phyloP scores from a whole-genome alignment of 2,888 invertebrate genomes.

The Vesta saturnalis region DNA sequence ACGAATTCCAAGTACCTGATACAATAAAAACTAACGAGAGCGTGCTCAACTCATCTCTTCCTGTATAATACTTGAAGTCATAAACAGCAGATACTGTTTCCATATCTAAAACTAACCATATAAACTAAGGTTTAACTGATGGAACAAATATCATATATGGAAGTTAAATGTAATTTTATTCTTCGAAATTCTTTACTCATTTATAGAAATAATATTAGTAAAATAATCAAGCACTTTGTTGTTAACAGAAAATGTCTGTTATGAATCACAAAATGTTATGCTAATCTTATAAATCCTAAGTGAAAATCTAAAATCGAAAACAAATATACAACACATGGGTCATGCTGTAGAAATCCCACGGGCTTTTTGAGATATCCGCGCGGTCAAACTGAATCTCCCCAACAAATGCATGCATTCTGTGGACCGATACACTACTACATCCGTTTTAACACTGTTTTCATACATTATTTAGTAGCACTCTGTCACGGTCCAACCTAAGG shows the following conservation, averaged over 20 bases:
- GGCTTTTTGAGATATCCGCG: slow-evolving; percentile 45
- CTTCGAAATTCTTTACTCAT: slow-evolving; percentile 25
- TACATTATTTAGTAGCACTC: slow-evolving; percentile 53
- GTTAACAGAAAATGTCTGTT: slow-evolving; percentile 22
- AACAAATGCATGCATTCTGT: slow-evolving; percentile 44
- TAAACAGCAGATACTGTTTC: slow-evolving; percentile 43
- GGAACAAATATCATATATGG: slow-evolving; percentile 42
- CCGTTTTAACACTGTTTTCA: slow-evolving; percentile 44
- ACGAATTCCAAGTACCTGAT: slow-evolving; percentile 53
- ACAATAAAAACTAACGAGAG: slow-evolving; percentile 62
- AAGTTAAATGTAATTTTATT: slow-evolving; percentile 36
- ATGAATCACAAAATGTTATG: slow-evolving; percentile 39
- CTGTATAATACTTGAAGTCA: slow-evolving; percentile 41
- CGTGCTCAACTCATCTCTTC: slow-evolving; percentile 47
- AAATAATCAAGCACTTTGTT: too few relatives aligned
- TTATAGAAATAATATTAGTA: not conserved
- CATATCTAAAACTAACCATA: slow-evolving; percentile 43
- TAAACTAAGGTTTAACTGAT: slow-evolving; percentile 41
- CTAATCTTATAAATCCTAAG: slow-evolving; percentile 42
- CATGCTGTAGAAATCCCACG: slow-evolving; percentile 44
- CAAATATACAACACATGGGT: slow-evolving; percentile 45
- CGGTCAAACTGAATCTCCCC: slow-evolving; percentile 43
- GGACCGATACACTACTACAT: slow-evolving; percentile 39
- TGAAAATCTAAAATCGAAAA: slow-evolving; percentile 43
- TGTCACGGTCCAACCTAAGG: slow-evolving; percentile 49